Percentiles rank a stretch among this genome's conserved stretches.
These are phyloP conservation scores for Pteria penguin DNA, from an alignment of 2,888 invertebrate species.

Conservation along the genomic window DNA sequence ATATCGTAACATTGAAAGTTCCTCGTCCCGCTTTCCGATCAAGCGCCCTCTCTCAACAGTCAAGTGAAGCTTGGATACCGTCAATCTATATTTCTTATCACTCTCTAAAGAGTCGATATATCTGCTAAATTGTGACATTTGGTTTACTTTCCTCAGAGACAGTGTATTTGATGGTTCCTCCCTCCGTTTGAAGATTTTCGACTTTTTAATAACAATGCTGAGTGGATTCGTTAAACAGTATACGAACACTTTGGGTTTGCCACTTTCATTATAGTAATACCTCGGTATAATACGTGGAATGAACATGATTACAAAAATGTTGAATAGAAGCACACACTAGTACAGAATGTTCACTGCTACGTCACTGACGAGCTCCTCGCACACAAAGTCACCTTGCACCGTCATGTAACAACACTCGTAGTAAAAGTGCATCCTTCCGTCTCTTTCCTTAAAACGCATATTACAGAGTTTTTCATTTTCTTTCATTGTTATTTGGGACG, in stretches of 20 bases:
- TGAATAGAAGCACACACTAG: background rate
- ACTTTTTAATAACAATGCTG: background rate
- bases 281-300: background rate
- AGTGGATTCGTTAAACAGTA: background rate
- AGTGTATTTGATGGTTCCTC: background rate
- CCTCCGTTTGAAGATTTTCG: background rate
- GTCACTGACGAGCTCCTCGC: background rate
- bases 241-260: background rate
- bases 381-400: background rate
- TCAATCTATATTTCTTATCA: no score
- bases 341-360: background rate
- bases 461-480: background rate
- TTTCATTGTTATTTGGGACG: no score
- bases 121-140: background rate
- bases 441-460: background rate
- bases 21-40: conserved; percentile 6
- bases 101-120: background rate
- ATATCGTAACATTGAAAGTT: conserved; percentile 18
- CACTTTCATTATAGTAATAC: background rate
- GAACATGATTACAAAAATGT: background rate
- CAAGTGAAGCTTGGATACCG: conserved; percentile 19
- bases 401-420: background rate
- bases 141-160: background rate
- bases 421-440: background rate
- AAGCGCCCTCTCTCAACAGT: conserved; percentile 1